These are phyloP conservation scores for Xyliphius kryptos DNA, from an alignment of 2,113 vertebrate species.

Conservation along the genomic window DNA sequence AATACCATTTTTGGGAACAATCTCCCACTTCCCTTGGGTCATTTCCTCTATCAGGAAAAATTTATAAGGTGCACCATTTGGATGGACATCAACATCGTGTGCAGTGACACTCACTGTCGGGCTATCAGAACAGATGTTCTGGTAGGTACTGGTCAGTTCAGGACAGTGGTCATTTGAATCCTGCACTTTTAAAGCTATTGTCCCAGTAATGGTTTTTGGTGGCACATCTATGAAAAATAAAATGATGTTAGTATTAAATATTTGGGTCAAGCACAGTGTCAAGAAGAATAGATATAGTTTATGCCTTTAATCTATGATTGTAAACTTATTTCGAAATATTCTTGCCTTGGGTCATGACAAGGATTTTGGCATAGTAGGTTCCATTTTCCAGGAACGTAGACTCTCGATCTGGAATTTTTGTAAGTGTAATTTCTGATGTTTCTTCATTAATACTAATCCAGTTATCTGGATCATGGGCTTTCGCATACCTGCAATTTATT, in stretches of 20 bases:
- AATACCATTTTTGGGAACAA: constrained; percentile 38
- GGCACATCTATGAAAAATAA: constrained; percentile 63
- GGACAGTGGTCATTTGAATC: constrained; percentile 77
- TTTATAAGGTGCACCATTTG: constrained; percentile 69
- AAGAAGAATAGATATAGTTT: no score
- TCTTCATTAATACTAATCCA: constrained; percentile 73
- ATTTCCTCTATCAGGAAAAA: constrained; percentile 68
- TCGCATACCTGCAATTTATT: constrained; percentile 62
- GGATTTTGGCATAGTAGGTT: constrained; percentile 74
- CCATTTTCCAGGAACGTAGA: constrained; percentile 72
- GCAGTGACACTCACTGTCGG: constrained; percentile 65
- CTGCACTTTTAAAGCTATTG: constrained; percentile 69
- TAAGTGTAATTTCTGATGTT: constrained; percentile 79
- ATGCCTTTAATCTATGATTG: neutral
- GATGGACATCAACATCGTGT: constrained; percentile 40
- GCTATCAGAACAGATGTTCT: constrained; percentile 60
- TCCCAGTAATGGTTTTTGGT: constrained; percentile 76
- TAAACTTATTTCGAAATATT: neutral
- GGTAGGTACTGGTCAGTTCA: constrained; percentile 54
- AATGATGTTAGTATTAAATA: neutral
- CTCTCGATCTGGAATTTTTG: constrained; percentile 69
- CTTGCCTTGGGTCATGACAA: constrained; percentile 76
- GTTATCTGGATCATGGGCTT: constrained; percentile 75
- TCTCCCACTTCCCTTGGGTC: constrained; percentile 45
- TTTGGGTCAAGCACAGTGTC: no score